Base-by-base conservation (phyloP, 2,888 invertebrate species). In the Ophion slaviceki region DNA sequence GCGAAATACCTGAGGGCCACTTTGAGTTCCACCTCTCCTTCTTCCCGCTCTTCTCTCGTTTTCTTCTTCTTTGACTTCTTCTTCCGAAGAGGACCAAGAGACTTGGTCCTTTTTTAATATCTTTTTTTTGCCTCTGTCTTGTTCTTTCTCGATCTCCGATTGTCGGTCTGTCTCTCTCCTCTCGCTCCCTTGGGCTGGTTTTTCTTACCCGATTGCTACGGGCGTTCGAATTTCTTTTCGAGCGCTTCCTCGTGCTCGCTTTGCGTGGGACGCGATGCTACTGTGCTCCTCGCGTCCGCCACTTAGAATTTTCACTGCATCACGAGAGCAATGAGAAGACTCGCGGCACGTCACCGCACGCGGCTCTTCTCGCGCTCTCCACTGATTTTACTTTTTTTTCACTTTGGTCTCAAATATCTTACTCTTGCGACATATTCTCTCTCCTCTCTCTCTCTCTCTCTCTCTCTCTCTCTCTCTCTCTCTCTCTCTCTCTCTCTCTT, bases 1-100 rank as follows among this genome's bases (percentile, higher is more conserved):
- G 86, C 82, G 78, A 88, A 88, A 88, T 88, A 88, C 87, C 87
- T 85, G 82, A 87, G 87, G 85, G 74, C 82, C 85, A 84, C 85
- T 82, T 80, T 57, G 68, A 83, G 78, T 86, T 86, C 67, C 80
- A 80, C 83, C 53, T 72, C 82, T 72, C 75, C 85, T 45, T 62
- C 82, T 57, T 62, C 67, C 57, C 45, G 62, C 77, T 20, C 79
- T 72, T 62, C 68, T 47, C 66, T 53, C 61, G 28, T 75, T 53
- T 72, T 80, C 72, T 67, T 72, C 72, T 66, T 68, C 68, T 74
- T 79, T 32, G 20, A 59, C 74, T 66, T 59, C 53, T 79, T 79
- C 53, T 72, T 80, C 72, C 74, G 40, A 74, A 47, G 74, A 70
- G 72, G 61, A 17, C 24, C 77, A 47, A 61, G 59, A 20, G 57